Conservation (phyloP, 2,888 invertebrate genomes). For the Pyrocoelia pectoralis region DNA sequence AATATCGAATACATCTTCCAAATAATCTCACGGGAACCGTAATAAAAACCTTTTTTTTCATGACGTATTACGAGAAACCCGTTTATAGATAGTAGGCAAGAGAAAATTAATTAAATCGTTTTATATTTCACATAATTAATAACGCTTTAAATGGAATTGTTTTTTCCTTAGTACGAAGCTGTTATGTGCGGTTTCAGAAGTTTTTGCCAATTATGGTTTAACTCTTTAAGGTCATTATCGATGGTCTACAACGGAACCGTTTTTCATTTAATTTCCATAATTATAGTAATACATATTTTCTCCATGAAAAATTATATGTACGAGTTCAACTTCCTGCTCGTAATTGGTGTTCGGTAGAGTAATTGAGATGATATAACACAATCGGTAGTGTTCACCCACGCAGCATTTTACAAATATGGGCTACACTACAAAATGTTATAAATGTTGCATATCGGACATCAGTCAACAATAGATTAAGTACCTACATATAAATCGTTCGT, state of each 20-base stretch:
- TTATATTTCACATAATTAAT: background rate
- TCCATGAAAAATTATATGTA: too few species aligned
- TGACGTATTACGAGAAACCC: background rate
- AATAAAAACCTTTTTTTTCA: background rate
- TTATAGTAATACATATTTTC: too few species aligned
- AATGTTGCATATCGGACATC: too few species aligned
- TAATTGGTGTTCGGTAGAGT: too few species aligned
- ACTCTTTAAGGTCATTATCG: background rate
- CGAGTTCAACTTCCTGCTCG: too few species aligned
- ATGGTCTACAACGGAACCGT: conserved; percentile 66
- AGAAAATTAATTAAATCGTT: background rate
- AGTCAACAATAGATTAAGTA: too few species aligned
- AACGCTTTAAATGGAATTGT: background rate
- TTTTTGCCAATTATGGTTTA: background rate
- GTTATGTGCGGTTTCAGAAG: background rate
- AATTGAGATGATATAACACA: too few species aligned
- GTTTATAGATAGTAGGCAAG: background rate
- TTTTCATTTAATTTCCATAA: too few species aligned
- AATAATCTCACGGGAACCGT: background rate
- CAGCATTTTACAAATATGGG: too few species aligned
- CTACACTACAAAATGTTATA: too few species aligned
- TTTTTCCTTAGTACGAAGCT: background rate
- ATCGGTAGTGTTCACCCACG: too few species aligned
- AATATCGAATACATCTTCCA: background rate
- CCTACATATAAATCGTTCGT: too few species aligned